These are phyloP conservation scores for Mimas tiliae DNA, from an alignment of 2,888 invertebrate species.

Conservation along the genomic window DNA sequence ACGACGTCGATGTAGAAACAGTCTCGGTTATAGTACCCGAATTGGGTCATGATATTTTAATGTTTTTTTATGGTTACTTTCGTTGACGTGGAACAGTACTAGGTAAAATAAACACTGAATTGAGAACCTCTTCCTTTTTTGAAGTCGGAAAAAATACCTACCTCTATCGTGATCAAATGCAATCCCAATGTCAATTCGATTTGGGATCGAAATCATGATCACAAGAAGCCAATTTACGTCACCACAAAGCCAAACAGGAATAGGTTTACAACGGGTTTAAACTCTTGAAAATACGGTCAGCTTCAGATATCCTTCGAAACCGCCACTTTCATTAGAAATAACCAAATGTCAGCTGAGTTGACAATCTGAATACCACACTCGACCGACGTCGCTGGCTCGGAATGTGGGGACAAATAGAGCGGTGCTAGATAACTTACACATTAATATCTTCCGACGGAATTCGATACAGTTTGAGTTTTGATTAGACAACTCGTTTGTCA, in stretches of 20 bases:
- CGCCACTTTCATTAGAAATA: conserved; percentile 45
- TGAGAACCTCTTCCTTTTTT: no score
- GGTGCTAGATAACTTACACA: conserved; percentile 31
- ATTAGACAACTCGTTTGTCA: background rate
- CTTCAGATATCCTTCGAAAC: conserved; percentile 33
- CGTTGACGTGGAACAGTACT: no score
- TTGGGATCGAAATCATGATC: background rate
- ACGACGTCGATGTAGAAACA: no score
- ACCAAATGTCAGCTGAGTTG: conserved; percentile 51
- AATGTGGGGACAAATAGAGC: conserved; percentile 53
- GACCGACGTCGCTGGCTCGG: conserved; percentile 49
- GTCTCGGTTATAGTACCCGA: no score
- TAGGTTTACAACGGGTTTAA: no score
- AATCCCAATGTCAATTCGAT: no score
- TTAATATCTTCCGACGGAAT: conserved; percentile 49
- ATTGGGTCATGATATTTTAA: no score
- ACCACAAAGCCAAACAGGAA: background rate
- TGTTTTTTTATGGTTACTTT: no score
- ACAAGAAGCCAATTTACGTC: background rate
- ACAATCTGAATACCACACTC: conserved; percentile 53
- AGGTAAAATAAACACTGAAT: no score
- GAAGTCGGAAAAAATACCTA: no score
- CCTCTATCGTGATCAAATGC: no score
- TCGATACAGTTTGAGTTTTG: background rate
- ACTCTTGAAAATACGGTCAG: conserved; percentile 31